phyloP scores from a whole-genome alignment of 2,888 invertebrate species.

The Amphipoea oculea region DNA sequence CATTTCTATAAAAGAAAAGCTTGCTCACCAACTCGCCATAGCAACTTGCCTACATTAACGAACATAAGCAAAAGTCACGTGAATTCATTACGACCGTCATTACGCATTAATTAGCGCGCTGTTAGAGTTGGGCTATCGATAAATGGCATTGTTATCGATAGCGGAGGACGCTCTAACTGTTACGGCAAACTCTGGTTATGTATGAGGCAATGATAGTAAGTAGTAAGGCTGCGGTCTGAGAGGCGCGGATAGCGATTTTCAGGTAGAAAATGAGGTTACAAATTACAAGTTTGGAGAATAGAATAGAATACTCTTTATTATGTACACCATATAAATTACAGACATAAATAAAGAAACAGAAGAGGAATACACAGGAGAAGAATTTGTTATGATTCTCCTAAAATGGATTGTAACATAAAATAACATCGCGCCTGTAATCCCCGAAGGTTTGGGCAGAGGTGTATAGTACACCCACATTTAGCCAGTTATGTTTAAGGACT shows the following conservation, averaged over 20 bases:
- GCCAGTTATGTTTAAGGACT: too few species aligned
- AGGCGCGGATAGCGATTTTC: constrained; percentile 2
- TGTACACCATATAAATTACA: too few species aligned
- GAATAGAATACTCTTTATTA: too few species aligned
- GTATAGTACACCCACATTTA: too few species aligned
- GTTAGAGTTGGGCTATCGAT: constrained; percentile 78
- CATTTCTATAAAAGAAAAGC: constrained; percentile 23
- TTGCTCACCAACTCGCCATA: constrained; percentile 29
- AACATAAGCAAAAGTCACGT: constrained; percentile 63
- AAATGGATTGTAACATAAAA: too few species aligned
- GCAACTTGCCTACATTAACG: constrained; percentile 24
- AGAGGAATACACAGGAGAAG: too few species aligned
- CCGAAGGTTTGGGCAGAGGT: too few species aligned
- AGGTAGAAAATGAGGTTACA: neutral
- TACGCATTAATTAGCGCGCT: constrained; percentile 72
- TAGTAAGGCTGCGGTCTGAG: constrained; percentile 42
- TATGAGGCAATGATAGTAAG: constrained; percentile 68
- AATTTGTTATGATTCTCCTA: too few species aligned
- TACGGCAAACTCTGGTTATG: constrained; percentile 69
- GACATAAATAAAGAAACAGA: too few species aligned
- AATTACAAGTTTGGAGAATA: too few species aligned
- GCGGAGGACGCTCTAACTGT: constrained; percentile 73
- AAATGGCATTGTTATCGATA: constrained; percentile 73
- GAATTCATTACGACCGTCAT: constrained; percentile 66
- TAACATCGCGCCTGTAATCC: too few species aligned